Percentiles rank a stretch among this genome's conserved stretches.
These are phyloP conservation scores for Delichon dasypus DNA, from an alignment of 2,797 vertebrate species.

Conservation along the genomic window DNA sequence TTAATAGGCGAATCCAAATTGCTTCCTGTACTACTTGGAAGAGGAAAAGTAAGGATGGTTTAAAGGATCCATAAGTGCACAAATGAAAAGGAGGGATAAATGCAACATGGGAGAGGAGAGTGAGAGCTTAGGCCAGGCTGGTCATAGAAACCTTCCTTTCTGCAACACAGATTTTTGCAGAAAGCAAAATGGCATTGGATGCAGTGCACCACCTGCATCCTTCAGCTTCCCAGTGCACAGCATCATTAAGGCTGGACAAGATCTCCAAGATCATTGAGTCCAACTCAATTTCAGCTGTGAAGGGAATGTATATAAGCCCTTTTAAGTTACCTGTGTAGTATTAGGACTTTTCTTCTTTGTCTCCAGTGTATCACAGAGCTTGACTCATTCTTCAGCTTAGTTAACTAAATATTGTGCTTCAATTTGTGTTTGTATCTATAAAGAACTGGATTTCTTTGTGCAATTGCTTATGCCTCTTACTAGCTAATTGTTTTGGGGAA, in stretches of 20 bases:
- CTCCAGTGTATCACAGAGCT: background rate
- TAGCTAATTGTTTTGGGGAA: background rate
- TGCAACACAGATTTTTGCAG: background rate
- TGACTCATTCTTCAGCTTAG: background rate
- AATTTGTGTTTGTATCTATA: background rate
- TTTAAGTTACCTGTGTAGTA: background rate
- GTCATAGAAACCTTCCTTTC: background rate
- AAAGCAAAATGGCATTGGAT: background rate
- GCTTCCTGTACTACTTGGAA: background rate
- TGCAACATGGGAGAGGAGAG: background rate
- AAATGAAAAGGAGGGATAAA: background rate
- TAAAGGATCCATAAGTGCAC: background rate
- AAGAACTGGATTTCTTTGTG: background rate
- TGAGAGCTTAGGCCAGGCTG: background rate
- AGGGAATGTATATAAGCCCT: background rate
- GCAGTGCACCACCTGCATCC: background rate
- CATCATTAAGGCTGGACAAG: background rate
- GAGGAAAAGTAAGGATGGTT: background rate
- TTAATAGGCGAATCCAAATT: background rate
- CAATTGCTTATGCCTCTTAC: background rate
- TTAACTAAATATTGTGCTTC: background rate
- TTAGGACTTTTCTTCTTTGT: background rate
- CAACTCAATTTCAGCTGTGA: background rate
- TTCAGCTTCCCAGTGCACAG: background rate
- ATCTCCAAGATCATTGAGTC: background rate